Conservation (phyloP, 2,797 vertebrate species). For the Chloroceryle amazona region DNA sequence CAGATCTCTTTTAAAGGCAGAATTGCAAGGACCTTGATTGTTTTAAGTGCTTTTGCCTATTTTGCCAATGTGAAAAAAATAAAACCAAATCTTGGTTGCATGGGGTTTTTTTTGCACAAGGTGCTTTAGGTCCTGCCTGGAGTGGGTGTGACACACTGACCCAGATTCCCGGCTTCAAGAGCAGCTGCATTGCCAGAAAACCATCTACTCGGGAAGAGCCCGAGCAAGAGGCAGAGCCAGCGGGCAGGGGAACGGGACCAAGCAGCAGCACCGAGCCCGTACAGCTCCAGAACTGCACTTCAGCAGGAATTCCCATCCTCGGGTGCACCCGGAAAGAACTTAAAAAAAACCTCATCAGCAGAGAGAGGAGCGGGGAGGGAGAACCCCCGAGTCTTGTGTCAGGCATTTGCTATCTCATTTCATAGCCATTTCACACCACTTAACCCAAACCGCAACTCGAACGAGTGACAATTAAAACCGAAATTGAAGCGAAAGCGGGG, state of each 20-base stretch:
- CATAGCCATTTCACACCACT: not conserved
- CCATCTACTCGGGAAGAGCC: not conserved
- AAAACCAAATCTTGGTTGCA: not conserved
- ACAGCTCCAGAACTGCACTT: not conserved
- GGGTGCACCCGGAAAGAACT: not conserved
- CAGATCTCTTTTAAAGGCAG: accelerated
- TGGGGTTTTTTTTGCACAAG: not conserved
- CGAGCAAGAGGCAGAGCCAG: not conserved
- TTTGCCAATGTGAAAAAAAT: not conserved
- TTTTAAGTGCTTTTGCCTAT: accelerated
- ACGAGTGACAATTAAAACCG: not conserved
- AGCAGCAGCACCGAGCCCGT: accelerated
- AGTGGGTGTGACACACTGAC: conserved; percentile 60
- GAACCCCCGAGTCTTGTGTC: not conserved
- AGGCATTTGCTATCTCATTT: not conserved
- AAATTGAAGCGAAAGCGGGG: not conserved
- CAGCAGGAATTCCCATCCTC: not conserved
- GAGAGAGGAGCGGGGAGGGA: accelerated
- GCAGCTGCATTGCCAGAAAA: not conserved
- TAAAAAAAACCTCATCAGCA: accelerated
- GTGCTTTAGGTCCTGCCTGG: not conserved
- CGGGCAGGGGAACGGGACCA: not conserved
- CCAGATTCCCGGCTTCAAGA: conserved; percentile 1
- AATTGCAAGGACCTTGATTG: accelerated
- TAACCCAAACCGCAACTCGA: not conserved